Conservation (phyloP, 2,888 invertebrate species). For the Tetragonula carbonaria region DNA sequence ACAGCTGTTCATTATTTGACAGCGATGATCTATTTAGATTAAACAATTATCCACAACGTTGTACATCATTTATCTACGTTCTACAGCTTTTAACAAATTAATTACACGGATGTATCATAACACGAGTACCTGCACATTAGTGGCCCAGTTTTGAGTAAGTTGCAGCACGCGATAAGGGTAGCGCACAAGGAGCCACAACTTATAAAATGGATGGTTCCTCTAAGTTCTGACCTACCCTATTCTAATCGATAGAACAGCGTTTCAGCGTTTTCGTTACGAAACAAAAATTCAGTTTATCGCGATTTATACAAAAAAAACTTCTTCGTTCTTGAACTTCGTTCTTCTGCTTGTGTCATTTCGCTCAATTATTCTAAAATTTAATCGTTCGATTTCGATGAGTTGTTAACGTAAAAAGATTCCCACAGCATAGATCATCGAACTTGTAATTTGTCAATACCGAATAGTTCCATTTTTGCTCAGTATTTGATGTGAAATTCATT, state of each 20-base stretch:
- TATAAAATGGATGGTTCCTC: constrained; percentile 30
- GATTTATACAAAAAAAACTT: background rate
- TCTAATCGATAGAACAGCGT: constrained; percentile 33
- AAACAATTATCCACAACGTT: background rate
- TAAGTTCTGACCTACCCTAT: constrained; percentile 32
- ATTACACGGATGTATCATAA: constrained; percentile 10
- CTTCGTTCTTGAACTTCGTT: background rate
- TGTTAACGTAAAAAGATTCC: background rate
- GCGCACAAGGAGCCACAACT: background rate
- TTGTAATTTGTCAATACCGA: background rate
- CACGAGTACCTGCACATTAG: constrained; percentile 11
- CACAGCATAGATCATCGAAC: background rate
- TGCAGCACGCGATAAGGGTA: constrained; percentile 19
- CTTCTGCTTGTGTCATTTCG: background rate
- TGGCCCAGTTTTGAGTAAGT: constrained; percentile 43
- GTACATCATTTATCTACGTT: background rate
- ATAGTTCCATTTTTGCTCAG: background rate
- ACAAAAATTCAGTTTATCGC: background rate
- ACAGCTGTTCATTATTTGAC: background rate
- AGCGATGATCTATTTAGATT: background rate
- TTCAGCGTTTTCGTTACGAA: background rate
- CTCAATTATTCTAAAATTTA: background rate
- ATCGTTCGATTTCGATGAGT: background rate
- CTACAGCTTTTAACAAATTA: constrained; percentile 8
- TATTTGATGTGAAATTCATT: constrained; percentile 10